phyloP scores from a whole-genome alignment of 2,797 vertebrate species.

The Coracias cyanogaster region DNA sequence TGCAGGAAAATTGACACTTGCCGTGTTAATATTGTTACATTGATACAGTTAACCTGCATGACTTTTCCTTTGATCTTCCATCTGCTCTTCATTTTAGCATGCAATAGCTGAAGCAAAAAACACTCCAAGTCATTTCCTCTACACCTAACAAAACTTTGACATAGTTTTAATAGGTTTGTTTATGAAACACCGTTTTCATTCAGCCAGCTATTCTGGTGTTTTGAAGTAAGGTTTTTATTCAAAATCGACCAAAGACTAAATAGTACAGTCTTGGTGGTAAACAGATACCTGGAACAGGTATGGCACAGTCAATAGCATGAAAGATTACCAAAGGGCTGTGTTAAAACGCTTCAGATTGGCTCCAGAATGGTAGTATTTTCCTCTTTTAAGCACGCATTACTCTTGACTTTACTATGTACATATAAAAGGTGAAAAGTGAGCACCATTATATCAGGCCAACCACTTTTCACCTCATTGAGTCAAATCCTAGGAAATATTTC shows the following conservation, averaged over 20 bases:
- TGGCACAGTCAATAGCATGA: not conserved
- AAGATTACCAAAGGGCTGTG: not conserved
- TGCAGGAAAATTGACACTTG: not conserved
- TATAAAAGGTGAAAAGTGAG: not conserved
- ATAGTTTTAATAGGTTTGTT: not conserved
- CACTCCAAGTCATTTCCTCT: not conserved
- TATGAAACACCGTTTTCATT: not conserved
- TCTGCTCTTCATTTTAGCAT: not conserved
- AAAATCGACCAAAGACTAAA: not conserved
- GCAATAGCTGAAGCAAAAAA: not conserved
- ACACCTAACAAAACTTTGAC: not conserved
- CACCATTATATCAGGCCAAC: not conserved
- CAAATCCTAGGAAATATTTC: not conserved
- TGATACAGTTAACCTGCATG: conserved; percentile 10
- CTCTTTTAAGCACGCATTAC: not conserved
- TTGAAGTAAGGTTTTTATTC: not conserved
- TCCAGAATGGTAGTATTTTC: not conserved
- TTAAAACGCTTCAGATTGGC: not conserved
- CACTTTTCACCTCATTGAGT: not conserved
- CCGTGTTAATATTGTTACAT: not conserved
- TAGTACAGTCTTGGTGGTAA: not conserved
- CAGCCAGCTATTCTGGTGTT: not conserved
- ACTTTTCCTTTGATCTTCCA: conserved; percentile 29
- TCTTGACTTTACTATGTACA: not conserved
- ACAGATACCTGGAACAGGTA: not conserved